phyloP scores from a whole-genome alignment of 1,140 invertebrate genomes.

The Drosophila paulistorum region DNA sequence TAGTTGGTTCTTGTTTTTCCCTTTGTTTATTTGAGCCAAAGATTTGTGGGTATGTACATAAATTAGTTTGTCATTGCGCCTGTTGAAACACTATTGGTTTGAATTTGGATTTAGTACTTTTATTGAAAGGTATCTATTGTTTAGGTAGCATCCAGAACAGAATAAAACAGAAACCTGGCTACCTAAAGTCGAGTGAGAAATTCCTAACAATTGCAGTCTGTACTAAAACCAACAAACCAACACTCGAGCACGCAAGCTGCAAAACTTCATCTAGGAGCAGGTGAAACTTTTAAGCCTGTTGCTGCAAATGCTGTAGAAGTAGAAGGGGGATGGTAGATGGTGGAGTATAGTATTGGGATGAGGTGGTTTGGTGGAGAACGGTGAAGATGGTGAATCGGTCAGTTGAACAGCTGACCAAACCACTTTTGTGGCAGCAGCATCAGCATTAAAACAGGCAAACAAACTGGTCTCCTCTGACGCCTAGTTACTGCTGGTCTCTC shows the following conservation, averaged over 20 bases:
- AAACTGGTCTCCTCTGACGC: slow-evolving; percentile 48
- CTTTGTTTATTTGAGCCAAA: slow-evolving; percentile 72
- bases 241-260: slow-evolving; percentile 69
- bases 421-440: slow-evolving; percentile 55
- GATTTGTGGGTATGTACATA: slow-evolving; percentile 72
- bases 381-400: slow-evolving; percentile 6
- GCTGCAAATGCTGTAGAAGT: background rate
- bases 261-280: slow-evolving; percentile 71
- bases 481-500: slow-evolving; percentile 38
- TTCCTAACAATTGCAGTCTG: slow-evolving; percentile 16
- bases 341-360: background rate
- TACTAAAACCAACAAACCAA: slow-evolving; percentile 66
- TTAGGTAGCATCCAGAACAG: background rate
- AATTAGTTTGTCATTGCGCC: slow-evolving; percentile 75
- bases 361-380: slow-evolving; percentile 25
- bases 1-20: slow-evolving; percentile 5
- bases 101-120: slow-evolving; percentile 14
- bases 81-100: slow-evolving; percentile 40
- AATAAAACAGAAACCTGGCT: background rate
- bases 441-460: slow-evolving; percentile 41
- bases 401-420: slow-evolving; percentile 72
- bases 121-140: slow-evolving; percentile 3
- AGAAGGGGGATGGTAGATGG: background rate
- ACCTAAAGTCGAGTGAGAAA: background rate
- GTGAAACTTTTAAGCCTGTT: slow-evolving; percentile 63